Evolutionary conservation across 2,888 invertebrate genomes (phyloP), one percentile per base, ranked within the genome.

Genomic region (Lithophane ornitopus): DNA sequence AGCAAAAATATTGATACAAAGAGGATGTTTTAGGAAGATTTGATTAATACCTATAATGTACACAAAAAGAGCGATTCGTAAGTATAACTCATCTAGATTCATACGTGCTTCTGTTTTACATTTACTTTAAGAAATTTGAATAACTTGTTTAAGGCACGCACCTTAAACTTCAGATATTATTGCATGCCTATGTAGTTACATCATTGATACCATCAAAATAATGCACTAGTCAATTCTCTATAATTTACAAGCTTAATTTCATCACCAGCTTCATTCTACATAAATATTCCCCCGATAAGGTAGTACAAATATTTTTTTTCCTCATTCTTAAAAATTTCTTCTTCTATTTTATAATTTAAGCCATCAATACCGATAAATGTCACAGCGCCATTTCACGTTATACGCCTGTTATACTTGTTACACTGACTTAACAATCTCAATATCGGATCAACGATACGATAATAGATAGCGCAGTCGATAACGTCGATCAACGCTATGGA

Each of bases 401-500:
- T 88, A 92, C 90, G 91, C 90, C 88, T 91, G 86, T 90, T 89
- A 88, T 92, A 90, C 92, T 90, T 90, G 93, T 92, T 90, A 92
- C 90, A 91, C 88, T 91, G 90, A 89, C 90, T 94, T 94, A 94
- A 88, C 91, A 90, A 94, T 94, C 93, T 90, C 82, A 80, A 85
- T 91, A 93, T 94, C 92, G 90, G 91, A 94, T 94, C 93, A 91
- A 90, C 34, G 90, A 92, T 91, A 84, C 83, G 81, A 81, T 87
- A 81, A 87, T 86, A 91, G 94, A 94, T 94, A 90, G 86, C 75
- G 80, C 83, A 84, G 83, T 88, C 88, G 94, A 94, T 94, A 94
- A 91, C 90, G 94, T 94, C 94, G 89, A 92, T 94, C 94, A 93
- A 81, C 81, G 80, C 85, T 88, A 89, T 90, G 92, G 92, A 94